phyloP scores from a whole-genome alignment of 2,113 vertebrate species.

The Pogona vitticeps region DNA sequence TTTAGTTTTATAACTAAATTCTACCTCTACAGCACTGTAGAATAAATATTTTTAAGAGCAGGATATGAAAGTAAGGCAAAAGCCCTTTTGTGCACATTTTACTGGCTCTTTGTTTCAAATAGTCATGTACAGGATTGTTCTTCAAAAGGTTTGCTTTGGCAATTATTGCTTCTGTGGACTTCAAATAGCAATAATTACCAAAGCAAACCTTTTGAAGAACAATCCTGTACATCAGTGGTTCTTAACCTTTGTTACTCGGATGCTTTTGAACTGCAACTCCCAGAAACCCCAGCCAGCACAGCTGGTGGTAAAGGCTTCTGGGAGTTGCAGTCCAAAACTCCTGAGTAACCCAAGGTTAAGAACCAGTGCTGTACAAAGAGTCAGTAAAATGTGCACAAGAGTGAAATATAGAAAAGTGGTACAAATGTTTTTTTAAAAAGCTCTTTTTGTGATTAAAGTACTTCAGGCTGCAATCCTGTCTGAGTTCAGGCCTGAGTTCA shows the following conservation, averaged over 20 bases:
- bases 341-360: too few relatives aligned
- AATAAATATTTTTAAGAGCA: neutral
- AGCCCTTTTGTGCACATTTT: too few relatives aligned
- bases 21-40: neutral
- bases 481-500: neutral
- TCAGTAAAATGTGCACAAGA: too few relatives aligned
- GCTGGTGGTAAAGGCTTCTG: too few relatives aligned
- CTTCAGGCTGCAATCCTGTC: neutral
- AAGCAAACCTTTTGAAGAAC: neutral
- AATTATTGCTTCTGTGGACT: too few relatives aligned
- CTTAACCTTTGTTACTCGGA: too few relatives aligned
- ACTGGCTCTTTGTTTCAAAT: too few relatives aligned
- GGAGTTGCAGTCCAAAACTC: too few relatives aligned
- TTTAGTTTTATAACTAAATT: neutral
- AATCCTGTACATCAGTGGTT: neutral
- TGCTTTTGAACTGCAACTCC: too few relatives aligned
- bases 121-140: neutral
- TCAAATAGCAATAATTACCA: too few relatives aligned
- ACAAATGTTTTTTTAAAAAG: neutral
- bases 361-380: neutral
- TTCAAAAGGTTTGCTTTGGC: neutral
- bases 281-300: too few relatives aligned
- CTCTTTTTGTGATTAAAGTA: neutral
- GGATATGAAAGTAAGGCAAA: neutral
- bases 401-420: neutral